These are phyloP conservation scores for Trichomalopsis sarcophagae DNA, from an alignment of 1,140 invertebrate genomes.

Conservation along the genomic window DNA sequence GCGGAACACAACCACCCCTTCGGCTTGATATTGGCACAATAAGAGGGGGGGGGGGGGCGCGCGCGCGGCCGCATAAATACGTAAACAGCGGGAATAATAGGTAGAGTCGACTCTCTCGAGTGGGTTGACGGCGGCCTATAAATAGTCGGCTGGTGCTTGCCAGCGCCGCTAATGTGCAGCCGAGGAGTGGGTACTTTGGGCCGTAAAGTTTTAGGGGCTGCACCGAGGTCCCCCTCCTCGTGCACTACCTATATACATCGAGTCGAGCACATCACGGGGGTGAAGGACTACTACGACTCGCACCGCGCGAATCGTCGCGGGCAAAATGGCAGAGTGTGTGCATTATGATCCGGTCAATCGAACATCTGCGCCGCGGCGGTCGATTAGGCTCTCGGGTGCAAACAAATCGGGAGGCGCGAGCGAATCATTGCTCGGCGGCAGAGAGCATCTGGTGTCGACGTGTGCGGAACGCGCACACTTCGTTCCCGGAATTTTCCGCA, in stretches of 20 bases:
- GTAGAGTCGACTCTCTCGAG: background rate
- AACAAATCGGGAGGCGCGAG: constrained; percentile 1
- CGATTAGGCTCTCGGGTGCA: background rate
- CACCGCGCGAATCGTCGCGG: background rate
- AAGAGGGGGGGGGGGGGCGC: no score
- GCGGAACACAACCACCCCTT: constrained; percentile 14
- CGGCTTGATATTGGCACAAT: constrained; percentile 51
- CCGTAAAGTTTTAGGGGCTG: background rate
- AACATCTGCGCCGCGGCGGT: background rate
- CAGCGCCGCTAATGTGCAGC: no score
- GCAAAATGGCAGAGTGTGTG: background rate
- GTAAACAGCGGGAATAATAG: constrained; percentile 54
- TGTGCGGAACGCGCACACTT: constrained; percentile 27
- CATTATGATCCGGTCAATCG: background rate
- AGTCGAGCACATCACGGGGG: background rate
- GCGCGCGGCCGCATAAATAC: constrained; percentile 54
- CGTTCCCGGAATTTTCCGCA: background rate
- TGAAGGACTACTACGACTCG: background rate
- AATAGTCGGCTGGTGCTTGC: background rate
- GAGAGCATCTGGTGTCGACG: constrained; percentile 27
- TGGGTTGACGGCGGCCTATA: constrained; percentile 2
- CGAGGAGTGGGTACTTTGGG: background rate
- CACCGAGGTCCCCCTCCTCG: background rate
- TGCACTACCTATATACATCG: background rate
- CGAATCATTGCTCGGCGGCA: background rate